These are phyloP conservation scores for Lasioglossum calceatum DNA, from an alignment of 2,888 invertebrate genomes.

Conservation along the genomic window DNA sequence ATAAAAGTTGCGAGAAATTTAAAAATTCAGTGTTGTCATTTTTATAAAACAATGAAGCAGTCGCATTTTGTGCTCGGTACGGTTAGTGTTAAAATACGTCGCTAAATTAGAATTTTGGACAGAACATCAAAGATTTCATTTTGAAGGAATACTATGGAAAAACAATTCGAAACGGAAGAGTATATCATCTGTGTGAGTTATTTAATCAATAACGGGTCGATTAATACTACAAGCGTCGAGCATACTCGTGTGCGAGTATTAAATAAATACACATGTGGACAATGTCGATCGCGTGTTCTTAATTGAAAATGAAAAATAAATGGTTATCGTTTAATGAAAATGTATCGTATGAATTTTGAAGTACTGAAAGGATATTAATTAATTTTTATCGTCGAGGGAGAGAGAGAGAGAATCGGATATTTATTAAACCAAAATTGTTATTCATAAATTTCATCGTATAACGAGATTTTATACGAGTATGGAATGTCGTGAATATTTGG, in stretches of 20 bases:
- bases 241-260: background rate
- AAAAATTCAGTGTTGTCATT: too few species aligned
- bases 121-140: background rate
- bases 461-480: background rate
- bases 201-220: background rate
- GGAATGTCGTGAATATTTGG: background rate
- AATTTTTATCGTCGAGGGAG: background rate
- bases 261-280: background rate
- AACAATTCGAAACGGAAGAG: background rate
- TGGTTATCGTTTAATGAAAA: background rate
- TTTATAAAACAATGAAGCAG: too few species aligned
- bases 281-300: background rate
- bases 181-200: background rate
- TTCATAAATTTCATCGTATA: background rate
- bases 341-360: background rate
- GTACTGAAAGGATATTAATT: background rate
- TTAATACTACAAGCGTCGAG: background rate
- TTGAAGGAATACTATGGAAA: background rate
- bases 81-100: too few species aligned
- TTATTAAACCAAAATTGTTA: background rate
- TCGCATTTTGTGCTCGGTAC: too few species aligned
- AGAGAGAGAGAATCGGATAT: background rate
- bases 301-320: constrained; percentile 7
- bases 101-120: background rate
- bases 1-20: too few species aligned